These are phyloP conservation scores for Sus scrofa DNA, from an alignment of 2,113 vertebrate species.

Conservation along the genomic window DNA sequence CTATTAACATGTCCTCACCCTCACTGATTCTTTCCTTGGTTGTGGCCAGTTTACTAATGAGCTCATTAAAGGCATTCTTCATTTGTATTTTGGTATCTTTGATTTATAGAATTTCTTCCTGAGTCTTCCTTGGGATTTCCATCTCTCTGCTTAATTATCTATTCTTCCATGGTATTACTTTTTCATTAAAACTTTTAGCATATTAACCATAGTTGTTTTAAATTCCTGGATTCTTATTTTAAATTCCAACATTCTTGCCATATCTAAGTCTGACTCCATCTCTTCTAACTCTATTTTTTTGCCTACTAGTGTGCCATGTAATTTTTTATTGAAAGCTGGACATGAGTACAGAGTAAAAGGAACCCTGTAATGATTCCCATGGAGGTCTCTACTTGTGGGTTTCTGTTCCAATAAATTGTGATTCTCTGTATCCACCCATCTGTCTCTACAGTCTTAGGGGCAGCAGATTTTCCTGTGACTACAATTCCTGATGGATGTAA, in stretches of 20 bases:
- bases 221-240: neutral
- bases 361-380: neutral
- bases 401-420: constrained; percentile 23
- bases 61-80: neutral
- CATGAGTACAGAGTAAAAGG: neutral
- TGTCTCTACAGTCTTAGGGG: neutral
- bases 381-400: neutral
- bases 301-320: neutral
- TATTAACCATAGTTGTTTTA: constrained; percentile 15
- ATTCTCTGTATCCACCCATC: neutral
- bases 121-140: neutral
- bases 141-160: neutral
- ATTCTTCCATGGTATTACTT: neutral
- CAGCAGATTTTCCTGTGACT: neutral
- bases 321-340: neutral
- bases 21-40: neutral
- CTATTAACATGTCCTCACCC: neutral
- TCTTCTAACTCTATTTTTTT: neutral
- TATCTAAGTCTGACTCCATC: neutral
- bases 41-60: neutral
- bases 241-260: neutral
- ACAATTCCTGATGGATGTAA: neutral
- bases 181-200: neutral
- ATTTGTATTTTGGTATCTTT: neutral
- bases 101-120: neutral